Conservation (phyloP, 2,888 invertebrate species). For the Ochropleura leucogaster region DNA sequence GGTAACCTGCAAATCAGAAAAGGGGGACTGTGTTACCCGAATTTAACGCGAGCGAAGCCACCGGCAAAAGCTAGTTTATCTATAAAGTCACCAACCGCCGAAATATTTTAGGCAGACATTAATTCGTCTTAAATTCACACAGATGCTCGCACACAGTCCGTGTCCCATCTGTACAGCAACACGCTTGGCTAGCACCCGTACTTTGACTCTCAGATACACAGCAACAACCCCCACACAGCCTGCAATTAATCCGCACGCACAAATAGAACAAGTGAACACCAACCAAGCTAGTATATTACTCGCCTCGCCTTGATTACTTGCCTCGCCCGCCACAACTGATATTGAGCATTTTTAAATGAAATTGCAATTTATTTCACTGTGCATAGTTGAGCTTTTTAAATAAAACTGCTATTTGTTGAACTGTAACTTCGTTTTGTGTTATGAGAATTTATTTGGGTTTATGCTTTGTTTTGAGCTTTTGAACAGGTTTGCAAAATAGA, state of each 20-base stretch:
- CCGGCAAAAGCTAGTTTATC: too few species aligned
- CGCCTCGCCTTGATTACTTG: slow-evolving; percentile 49
- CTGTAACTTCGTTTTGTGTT: slow-evolving; percentile 26
- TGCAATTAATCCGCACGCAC: slow-evolving; percentile 58
- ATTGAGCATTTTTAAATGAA: slow-evolving; percentile 53
- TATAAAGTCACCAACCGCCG: background rate
- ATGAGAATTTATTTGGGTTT: slow-evolving; percentile 22
- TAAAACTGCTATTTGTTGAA: slow-evolving; percentile 26
- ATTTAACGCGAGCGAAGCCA: too few species aligned
- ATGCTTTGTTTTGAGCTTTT: slow-evolving; percentile 16
- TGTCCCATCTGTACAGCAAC: slow-evolving; percentile 18
- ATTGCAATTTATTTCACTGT: slow-evolving; percentile 47
- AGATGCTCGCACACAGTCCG: slow-evolving; percentile 1
- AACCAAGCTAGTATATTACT: slow-evolving; percentile 46
- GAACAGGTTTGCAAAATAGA: slow-evolving; percentile 12
- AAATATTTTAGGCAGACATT: background rate
- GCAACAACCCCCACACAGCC: slow-evolving; percentile 14
- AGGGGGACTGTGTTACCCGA: too few species aligned
- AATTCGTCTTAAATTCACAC: background rate
- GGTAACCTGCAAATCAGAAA: too few species aligned
- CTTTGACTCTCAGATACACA: slow-evolving; percentile 3
- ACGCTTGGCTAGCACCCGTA: slow-evolving; percentile 8
- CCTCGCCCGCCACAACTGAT: slow-evolving; percentile 52
- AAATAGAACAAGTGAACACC: slow-evolving; percentile 31
- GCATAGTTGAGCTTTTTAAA: slow-evolving; percentile 20